phyloP scores from a whole-genome alignment of 1,140 invertebrate species.

The Manduca sexta region DNA sequence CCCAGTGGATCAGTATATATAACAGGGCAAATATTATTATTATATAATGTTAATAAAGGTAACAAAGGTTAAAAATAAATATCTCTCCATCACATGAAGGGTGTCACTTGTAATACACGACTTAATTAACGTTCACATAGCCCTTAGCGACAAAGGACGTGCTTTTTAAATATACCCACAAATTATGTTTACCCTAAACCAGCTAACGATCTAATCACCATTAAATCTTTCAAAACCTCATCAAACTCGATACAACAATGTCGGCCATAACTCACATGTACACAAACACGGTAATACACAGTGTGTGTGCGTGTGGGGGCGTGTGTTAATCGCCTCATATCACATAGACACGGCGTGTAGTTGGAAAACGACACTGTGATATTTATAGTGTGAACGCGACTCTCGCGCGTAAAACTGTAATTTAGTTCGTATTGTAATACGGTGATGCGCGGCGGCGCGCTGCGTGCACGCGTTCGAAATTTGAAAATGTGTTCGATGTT shows the following conservation, averaged over 20 bases:
- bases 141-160: too few species aligned
- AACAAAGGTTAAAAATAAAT: too few species aligned
- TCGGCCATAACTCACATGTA: constrained; percentile 1
- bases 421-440: constrained; percentile 1
- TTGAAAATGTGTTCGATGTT: not conserved
- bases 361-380: not conserved
- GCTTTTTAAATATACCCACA: too few species aligned
- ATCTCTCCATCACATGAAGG: too few species aligned
- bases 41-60: too few species aligned
- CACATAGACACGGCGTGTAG: not conserved
- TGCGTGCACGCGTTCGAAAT: not conserved
- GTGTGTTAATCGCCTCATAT: not conserved
- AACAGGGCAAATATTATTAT: too few species aligned
- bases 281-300: not conserved
- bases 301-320: not conserved
- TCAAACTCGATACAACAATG: constrained; percentile 1
- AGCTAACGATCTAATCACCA: too few species aligned
- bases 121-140: too few species aligned
- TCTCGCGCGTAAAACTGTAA: constrained; percentile 3
- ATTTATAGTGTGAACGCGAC: constrained; percentile 3
- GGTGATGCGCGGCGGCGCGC: not conserved
- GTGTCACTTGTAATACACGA: too few species aligned
- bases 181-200: too few species aligned
- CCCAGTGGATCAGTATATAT: too few species aligned
- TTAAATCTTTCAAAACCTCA: constrained; percentile 2